Base-by-base conservation (phyloP, 2,113 vertebrate genomes). In the Suricata suricatta region DNA sequence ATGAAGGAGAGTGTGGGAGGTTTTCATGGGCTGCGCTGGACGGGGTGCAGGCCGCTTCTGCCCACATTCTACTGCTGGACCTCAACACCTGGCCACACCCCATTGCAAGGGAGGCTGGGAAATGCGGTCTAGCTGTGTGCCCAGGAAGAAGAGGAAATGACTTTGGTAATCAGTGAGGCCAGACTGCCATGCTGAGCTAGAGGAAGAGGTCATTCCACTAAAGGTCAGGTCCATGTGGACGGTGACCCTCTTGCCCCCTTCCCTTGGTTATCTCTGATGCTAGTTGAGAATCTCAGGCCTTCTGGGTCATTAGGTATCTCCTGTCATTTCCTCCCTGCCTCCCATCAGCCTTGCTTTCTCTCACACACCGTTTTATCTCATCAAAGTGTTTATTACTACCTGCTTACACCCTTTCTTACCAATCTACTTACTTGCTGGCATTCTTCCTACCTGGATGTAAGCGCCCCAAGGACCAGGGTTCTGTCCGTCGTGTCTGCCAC, bases 391-490 rank as follows among this genome's bases (percentile, higher is more conserved):
- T 92, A 38, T 25, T 31, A 38, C 66, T 86, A 82, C 54, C 91
- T 60, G 68, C 63, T 93, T 74, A 74, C 7, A 88, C 54, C 63
- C 83, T 96, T 95, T 35, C 29, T 88, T 91, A 72, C 91, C 41
- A n/a, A 79, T 80, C 17, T 23, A 2, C 52, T 95, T 35, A 25
- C n/a, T 94, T 95, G 31, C 63, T 52, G 38, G 16, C 44, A 79
- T 80, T 76, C 64, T 92, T 95, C 80, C 35, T 66, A 71, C 79
- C 72, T 85, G 38, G 35, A 94, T 84, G 13, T n/a, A 60, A 83
- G 29, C 41, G 81, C 54, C 33, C 8, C 14, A 25, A 84, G 50
- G 83, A n/a, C 33, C 80, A 88, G 82, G 35, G 54, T 44, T 82
- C 11, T 63, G 31, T 72, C 38, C 64, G 63, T 77, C n/a, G 44